These are phyloP conservation scores for Neotragus pygmaeus DNA, from an alignment of 2,113 vertebrate species.

Conservation along the genomic window DNA sequence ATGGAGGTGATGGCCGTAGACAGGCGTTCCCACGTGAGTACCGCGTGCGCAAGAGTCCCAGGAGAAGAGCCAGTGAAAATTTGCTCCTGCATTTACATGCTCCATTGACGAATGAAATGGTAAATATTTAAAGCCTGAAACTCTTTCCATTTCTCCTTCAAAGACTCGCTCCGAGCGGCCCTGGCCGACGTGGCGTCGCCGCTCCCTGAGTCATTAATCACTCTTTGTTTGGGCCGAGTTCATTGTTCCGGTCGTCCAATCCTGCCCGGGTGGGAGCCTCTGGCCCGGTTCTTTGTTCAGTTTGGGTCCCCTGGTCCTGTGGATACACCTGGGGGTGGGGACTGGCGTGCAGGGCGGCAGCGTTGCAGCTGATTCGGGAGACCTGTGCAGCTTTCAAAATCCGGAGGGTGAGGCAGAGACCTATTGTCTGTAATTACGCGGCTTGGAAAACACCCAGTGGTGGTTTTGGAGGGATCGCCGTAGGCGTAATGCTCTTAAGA, in stretches of 20 bases:
- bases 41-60: neutral
- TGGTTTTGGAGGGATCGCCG: neutral
- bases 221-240: slow-evolving; percentile 57
- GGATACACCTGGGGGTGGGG: neutral
- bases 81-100: slow-evolving; percentile 30
- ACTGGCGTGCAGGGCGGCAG: too few relatives aligned
- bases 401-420: fast-evolving
- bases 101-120: slow-evolving; percentile 49
- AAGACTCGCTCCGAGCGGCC: neutral
- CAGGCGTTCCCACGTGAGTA: fast-evolving
- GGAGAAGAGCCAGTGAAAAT: neutral
- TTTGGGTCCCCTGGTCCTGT: fast-evolving
- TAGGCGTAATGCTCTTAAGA: neutral
- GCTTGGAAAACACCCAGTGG: neutral
- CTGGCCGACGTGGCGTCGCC: fast-evolving
- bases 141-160: slow-evolving; percentile 46
- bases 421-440: fast-evolving
- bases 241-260: slow-evolving; percentile 29
- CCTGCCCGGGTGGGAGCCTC: neutral
- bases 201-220: slow-evolving; percentile 46
- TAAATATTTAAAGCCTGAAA: slow-evolving; percentile 48
- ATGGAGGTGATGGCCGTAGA: fast-evolving
- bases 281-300: slow-evolving; percentile 26
- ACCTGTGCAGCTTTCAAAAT: fast-evolving
- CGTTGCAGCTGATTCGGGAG: neutral